Evolutionary conservation across 2,888 invertebrate species (phyloP).

Genomic region (Pediacus dermestoides): DNA sequence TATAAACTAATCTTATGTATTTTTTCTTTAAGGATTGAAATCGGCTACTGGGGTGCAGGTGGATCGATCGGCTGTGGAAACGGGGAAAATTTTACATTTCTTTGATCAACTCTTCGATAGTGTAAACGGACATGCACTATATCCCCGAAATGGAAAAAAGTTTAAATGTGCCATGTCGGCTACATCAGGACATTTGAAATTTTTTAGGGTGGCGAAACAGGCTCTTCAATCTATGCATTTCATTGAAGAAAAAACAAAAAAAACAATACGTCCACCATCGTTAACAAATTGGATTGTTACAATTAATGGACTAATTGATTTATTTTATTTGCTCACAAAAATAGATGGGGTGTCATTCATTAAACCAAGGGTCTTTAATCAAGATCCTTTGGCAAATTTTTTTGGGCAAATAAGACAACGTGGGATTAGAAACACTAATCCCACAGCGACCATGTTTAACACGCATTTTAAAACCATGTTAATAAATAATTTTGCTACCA

Average conservation of each 20-base stretch:
- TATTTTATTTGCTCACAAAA: neutral
- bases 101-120: conserved; percentile 13
- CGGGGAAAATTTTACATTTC: conserved; percentile 6
- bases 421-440: conserved; percentile 10
- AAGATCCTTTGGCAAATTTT: conserved; percentile 16
- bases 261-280: conserved; percentile 4
- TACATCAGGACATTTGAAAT: neutral
- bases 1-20: conserved; percentile 4
- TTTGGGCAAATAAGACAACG: conserved; percentile 15
- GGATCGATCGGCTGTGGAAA: neutral
- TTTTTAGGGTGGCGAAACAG: conserved; percentile 8
- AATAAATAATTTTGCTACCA: conserved; percentile 10
- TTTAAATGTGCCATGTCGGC: conserved; percentile 8
- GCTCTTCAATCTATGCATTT: conserved; percentile 9
- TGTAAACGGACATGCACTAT: conserved; percentile 5
- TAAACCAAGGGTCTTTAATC: conserved; percentile 7
- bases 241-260: neutral
- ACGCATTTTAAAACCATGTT: conserved; percentile 14
- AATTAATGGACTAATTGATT: conserved; percentile 7
- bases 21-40: neutral
- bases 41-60: neutral
- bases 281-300: conserved; percentile 12
- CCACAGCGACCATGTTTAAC: conserved; percentile 8
- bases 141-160: conserved; percentile 1
- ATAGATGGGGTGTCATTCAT: conserved; percentile 4